Percentiles rank a stretch among this genome's conserved stretches.
These are phyloP conservation scores for Oreocharis arfaki DNA, from an alignment of 2,113 vertebrate genomes.

Conservation along the genomic window DNA sequence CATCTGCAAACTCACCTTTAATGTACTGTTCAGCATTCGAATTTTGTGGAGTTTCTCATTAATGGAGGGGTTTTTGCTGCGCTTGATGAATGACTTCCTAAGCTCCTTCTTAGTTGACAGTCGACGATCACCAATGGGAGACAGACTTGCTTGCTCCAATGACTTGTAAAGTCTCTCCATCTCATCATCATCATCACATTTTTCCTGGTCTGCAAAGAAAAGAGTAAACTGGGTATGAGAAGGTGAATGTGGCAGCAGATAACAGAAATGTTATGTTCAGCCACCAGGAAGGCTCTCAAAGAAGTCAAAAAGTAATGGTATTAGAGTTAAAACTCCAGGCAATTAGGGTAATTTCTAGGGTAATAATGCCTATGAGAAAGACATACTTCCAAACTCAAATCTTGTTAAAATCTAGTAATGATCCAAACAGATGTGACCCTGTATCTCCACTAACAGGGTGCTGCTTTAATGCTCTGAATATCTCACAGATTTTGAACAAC, in stretches of 20 bases:
- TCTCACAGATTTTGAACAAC: neutral
- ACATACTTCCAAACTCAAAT: neutral
- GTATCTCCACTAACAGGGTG: neutral
- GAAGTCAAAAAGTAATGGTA: neutral
- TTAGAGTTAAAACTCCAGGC: neutral
- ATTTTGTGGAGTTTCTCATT: slow-evolving; percentile 93
- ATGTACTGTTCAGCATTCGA: slow-evolving; percentile 90
- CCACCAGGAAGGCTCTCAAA: neutral
- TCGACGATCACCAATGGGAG: slow-evolving; percentile 88
- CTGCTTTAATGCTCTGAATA: neutral
- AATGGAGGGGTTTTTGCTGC: slow-evolving; percentile 89
- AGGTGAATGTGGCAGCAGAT: neutral
- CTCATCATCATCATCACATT: slow-evolving; percentile 82
- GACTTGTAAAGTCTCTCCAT: slow-evolving; percentile 94
- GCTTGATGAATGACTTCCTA: slow-evolving; percentile 91
- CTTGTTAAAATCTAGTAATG: neutral
- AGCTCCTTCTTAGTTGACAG: slow-evolving; percentile 91
- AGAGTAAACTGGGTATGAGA: neutral
- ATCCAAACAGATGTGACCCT: neutral
- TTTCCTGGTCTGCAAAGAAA: slow-evolving; percentile 62
- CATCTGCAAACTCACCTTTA: slow-evolving; percentile 81
- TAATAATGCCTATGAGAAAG: neutral
- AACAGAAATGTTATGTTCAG: neutral
- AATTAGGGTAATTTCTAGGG: neutral
- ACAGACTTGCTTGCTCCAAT: slow-evolving; percentile 90